These are phyloP conservation scores for Chromoteleia sp. DNA, from an alignment of 2,888 invertebrate genomes.

Conservation along the genomic window DNA sequence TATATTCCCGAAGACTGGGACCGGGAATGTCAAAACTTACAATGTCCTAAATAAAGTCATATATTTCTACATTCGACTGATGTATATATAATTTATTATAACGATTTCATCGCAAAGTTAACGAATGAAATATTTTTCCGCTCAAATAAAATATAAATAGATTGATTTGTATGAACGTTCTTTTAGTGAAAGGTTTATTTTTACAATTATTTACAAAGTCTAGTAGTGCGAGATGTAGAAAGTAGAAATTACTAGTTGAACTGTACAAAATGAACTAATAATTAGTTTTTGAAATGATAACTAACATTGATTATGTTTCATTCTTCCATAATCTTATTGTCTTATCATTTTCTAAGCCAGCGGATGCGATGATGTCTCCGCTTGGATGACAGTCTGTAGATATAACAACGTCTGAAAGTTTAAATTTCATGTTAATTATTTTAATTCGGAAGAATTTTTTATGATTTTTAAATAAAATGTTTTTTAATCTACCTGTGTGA, in stretches of 20 bases:
- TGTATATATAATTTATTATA: too few relatives aligned
- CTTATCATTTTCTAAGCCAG: conserved; percentile 99
- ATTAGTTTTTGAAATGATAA: too few relatives aligned
- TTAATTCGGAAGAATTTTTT: not conserved
- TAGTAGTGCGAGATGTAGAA: too few relatives aligned
- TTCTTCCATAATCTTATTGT: conserved; percentile 99
- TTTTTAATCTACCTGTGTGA: conserved; percentile 91
- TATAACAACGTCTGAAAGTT: conserved; percentile 91
- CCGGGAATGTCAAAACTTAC: conserved; percentile 25
- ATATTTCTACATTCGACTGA: too few relatives aligned
- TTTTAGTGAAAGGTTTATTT: too few relatives aligned
- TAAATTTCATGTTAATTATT: not conserved
- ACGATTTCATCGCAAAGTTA: too few relatives aligned
- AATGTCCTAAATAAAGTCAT: not conserved
- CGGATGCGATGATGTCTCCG: conserved; percentile 99
- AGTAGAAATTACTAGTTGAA: too few relatives aligned
- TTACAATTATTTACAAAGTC: too few relatives aligned
- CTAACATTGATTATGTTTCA: conserved; percentile 87
- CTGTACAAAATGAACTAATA: too few relatives aligned
- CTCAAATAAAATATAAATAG: too few relatives aligned
- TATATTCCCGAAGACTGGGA: conserved; percentile 49
- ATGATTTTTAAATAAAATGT: not conserved
- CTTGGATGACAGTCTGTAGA: conserved; percentile 99
- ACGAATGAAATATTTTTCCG: too few relatives aligned
- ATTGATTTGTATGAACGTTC: too few relatives aligned